Conservation (phyloP, 2,888 invertebrate genomes). For the Eurytoma adleriae region DNA sequence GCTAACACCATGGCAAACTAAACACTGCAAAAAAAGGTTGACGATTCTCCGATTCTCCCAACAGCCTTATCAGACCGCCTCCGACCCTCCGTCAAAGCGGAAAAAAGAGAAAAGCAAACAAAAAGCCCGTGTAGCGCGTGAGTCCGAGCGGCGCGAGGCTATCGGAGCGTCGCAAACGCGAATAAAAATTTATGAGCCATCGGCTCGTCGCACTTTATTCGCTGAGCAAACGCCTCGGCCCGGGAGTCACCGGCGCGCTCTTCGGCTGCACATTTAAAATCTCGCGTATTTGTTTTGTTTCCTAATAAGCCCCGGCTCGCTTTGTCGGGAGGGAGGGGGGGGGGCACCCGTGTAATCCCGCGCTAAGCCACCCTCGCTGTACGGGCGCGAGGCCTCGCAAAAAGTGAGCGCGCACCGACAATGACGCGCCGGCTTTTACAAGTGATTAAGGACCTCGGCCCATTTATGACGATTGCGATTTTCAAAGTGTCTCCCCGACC, state of each 20-base stretch:
- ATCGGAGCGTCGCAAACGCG: neutral
- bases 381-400: too few relatives aligned
- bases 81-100: too few relatives aligned
- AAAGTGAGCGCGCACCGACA: neutral
- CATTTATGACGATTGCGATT: constrained; percentile 30
- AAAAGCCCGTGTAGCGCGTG: neutral
- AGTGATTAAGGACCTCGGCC: constrained; percentile 34
- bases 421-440: constrained; percentile 6
- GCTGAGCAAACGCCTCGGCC: constrained; percentile 16
- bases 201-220: constrained; percentile 18
- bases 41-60: too few relatives aligned
- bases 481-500: constrained; percentile 1
- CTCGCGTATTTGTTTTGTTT: constrained; percentile 53
- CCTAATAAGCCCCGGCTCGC: constrained; percentile 48
- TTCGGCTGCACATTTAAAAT: neutral
- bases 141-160: constrained; percentile 1
- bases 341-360: constrained; percentile 50
- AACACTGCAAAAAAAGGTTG: too few relatives aligned
- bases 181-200: constrained; percentile 43
- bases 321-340: constrained; percentile 14
- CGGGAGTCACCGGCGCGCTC: neutral
- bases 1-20: too few relatives aligned
- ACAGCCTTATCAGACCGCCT: too few relatives aligned
- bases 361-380: constrained; percentile 46
- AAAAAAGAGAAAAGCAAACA: too few relatives aligned